These are phyloP conservation scores for Tenthredo notha DNA, from an alignment of 2,888 invertebrate species.

Conservation along the genomic window DNA sequence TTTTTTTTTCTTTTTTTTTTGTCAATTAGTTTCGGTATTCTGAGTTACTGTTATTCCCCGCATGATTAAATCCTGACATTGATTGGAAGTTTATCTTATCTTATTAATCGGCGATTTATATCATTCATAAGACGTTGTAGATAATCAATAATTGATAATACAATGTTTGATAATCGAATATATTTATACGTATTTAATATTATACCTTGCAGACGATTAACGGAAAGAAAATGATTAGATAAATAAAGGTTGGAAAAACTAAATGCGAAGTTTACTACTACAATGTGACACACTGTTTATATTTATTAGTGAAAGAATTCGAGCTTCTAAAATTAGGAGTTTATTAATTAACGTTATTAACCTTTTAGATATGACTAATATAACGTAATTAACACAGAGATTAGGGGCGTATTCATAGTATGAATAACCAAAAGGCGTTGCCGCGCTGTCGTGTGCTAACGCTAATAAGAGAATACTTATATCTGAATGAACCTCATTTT, in stretches of 20 bases:
- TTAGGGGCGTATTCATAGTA: constrained; percentile 67
- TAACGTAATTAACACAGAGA: constrained; percentile 45
- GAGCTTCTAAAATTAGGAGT: background rate
- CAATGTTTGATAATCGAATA: background rate
- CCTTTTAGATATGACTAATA: background rate
- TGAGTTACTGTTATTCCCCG: background rate
- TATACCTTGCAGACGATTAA: background rate
- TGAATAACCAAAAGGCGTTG: constrained; percentile 75
- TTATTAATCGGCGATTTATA: background rate
- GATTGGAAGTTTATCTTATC: background rate
- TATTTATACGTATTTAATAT: background rate
- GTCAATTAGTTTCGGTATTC: background rate
- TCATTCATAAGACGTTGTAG: background rate
- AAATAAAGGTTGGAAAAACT: background rate
- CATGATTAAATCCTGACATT: background rate
- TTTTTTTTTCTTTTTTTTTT: background rate
- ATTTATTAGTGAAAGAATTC: background rate
- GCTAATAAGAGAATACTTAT: background rate
- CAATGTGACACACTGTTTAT: constrained; percentile 23
- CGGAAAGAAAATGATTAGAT: background rate
- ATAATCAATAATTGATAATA: constrained; percentile 14
- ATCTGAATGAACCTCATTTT: background rate
- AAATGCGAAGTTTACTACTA: background rate
- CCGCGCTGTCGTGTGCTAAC: constrained; percentile 61
- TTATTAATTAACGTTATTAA: background rate